phyloP scores from a whole-genome alignment of 2,888 invertebrate genomes.

The Plagiodera versicolora region DNA sequence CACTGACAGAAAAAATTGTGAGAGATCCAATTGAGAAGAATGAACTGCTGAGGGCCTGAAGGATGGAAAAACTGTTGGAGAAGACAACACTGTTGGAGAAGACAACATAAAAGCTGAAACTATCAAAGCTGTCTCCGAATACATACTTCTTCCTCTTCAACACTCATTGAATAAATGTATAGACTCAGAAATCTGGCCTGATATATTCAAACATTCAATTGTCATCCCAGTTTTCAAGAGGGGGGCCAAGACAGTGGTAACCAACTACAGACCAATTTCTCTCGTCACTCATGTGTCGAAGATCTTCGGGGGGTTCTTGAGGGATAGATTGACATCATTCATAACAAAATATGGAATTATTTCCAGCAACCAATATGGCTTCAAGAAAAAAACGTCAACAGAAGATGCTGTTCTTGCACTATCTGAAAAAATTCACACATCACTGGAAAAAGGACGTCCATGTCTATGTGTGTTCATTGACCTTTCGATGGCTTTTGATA shows the following conservation, averaged over 20 bases:
- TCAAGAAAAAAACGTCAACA: background rate
- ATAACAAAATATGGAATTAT: slow-evolving; percentile 2
- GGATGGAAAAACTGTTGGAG: slow-evolving; percentile 7
- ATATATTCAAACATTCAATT: slow-evolving; percentile 2
- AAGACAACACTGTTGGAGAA: too few species aligned
- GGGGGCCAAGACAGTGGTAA: slow-evolving; percentile 1
- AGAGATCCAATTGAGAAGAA: background rate
- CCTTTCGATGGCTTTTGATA: slow-evolving; percentile 10
- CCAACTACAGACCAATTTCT: slow-evolving; percentile 18
- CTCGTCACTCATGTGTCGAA: slow-evolving; percentile 12
- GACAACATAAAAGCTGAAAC: slow-evolving; percentile 1
- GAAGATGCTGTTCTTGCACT: background rate
- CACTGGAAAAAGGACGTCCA: too few species aligned
- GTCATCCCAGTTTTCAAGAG: slow-evolving; percentile 12
- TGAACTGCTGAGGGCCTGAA: background rate
- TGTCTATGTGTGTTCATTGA: slow-evolving; percentile 1
- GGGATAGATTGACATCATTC: slow-evolving; percentile 8
- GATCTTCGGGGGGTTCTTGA: slow-evolving; percentile 15
- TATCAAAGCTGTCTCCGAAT: slow-evolving; percentile 5
- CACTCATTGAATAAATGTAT: slow-evolving; percentile 5
- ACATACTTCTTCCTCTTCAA: slow-evolving; percentile 1
- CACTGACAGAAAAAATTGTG: background rate
- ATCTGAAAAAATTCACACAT: too few species aligned
- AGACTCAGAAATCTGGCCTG: slow-evolving; percentile 8
- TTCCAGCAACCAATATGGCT: slow-evolving; percentile 12